Base-by-base conservation (phyloP, 2,888 invertebrate genomes). In the Monopis laevigella region DNA sequence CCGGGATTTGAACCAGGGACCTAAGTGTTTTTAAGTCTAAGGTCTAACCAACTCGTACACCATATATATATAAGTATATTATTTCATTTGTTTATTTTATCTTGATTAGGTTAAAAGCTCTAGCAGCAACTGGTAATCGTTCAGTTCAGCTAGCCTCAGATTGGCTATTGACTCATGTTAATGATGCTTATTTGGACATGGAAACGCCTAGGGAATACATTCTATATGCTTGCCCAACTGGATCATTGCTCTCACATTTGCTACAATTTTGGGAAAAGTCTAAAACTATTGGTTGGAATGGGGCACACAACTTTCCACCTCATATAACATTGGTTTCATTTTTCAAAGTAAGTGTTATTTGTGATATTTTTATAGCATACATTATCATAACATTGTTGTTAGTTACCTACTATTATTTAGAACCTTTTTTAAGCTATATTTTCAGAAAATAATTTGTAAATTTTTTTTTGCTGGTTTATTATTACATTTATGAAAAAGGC, bases 271-370 rank as follows among this genome's bases (percentile, higher is more conserved):
- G 91, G 91, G 80, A 86, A 1, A 89, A 89, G 57, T 92, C 92
- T 0, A 85, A 87, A 52, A 73, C 84, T 21, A 67, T 86, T 8
- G 91, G 91, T 4, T 93, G 94, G 91, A 96, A 95, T 72, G 92
- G 93, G 14, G 93, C 93, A 1, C 95, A 94, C 56, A 92, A 93
- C 63, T 93, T 89, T 65, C 88, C 92, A 44, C 95, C 95, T 2
- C 96, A 96, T 58, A 90, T 96, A 48, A 96, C 95, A 5, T 78
- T 96, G 41, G 92, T 93, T 42, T 89, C 93, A 10, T 94, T 93
- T 69, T 96, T 96, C 56, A 90, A 91, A 84, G 92, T 91, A 82
- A 49, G 49, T 17, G 12, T n/a, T n/a, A n/a, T n/a, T n/a, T n/a
- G n/a, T n/a, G n/a, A n/a, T n/a, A n/a, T n/a, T n/a, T n/a, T n/a